Conservation (phyloP, 2,113 vertebrate species). For the Atlantisia rogersi region DNA sequence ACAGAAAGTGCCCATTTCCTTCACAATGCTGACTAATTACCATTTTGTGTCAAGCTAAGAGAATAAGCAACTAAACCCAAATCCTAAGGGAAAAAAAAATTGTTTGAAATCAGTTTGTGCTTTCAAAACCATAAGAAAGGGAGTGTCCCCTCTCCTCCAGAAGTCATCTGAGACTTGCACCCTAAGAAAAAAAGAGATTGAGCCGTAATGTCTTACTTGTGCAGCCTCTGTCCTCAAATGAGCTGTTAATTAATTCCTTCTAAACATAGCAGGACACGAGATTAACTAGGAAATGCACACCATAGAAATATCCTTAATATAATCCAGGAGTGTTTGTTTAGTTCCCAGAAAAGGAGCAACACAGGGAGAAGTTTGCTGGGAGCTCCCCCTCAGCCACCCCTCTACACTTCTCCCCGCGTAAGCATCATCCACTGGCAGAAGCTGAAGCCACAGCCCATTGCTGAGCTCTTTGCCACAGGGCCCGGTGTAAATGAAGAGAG, state of each 20-base stretch:
- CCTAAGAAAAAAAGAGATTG: not conserved
- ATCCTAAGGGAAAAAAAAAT: not conserved
- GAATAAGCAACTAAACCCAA: not conserved
- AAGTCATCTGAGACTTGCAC: not conserved
- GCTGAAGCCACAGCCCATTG: not conserved
- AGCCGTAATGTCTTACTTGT: not conserved
- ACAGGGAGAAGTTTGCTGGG: not conserved
- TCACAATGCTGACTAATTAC: not conserved
- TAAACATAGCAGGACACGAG: not conserved
- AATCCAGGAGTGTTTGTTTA: not conserved
- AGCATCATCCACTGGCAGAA: not conserved
- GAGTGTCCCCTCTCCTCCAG: not conserved
- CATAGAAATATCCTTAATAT: not conserved
- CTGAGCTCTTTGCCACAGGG: not conserved
- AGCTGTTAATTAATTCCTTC: not conserved
- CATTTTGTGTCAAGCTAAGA: not conserved
- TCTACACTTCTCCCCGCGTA: not conserved
- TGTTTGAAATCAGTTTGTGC: not conserved
- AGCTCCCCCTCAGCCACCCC: not conserved
- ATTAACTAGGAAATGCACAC: not conserved
- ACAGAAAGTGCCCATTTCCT: not conserved
- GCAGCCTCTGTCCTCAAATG: not conserved
- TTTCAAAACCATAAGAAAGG: not conserved
- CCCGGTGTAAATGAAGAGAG: not conserved
- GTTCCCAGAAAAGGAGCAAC: not conserved